Conservation (phyloP, 2,797 vertebrate species). For the Sparus aurata region DNA sequence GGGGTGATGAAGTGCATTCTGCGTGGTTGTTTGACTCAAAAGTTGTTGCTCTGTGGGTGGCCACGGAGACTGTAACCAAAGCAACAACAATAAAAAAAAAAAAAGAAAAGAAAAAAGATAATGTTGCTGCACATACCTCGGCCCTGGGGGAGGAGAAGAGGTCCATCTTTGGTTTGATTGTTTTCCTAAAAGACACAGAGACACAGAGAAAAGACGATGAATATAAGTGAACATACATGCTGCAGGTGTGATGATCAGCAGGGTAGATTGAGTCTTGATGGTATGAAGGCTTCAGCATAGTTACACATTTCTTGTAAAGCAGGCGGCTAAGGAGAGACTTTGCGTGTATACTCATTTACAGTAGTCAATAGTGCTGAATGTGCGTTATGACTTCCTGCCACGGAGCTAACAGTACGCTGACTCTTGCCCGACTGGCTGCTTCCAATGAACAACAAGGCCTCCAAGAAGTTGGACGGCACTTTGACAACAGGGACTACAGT, state of each 20-base stretch:
- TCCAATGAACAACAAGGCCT: no score
- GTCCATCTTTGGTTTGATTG: conserved; percentile 81
- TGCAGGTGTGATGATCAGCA: not conserved
- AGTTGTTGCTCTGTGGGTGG: conserved; percentile 47
- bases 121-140: conserved; percentile 75
- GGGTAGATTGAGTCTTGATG: not conserved
- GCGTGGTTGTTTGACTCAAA: conserved; percentile 50
- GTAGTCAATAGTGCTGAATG: no score
- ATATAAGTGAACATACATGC: not conserved
- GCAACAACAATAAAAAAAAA: conserved; percentile 57
- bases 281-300: not conserved
- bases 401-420: no score
- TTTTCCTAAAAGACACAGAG: conserved; percentile 76
- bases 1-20: conserved; percentile 39
- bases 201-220: not conserved
- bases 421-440: no score
- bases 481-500: no score
- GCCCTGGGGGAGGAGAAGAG: conserved; percentile 86
- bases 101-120: not conserved
- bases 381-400: no score
- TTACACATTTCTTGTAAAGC: no score
- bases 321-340: no score
- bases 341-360: no score
- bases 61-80: conserved; percentile 69
- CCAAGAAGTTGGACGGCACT: no score